Evolutionary conservation across 2,113 vertebrate genomes (phyloP), one percentile per base, ranked within the genome.

Genomic region (Hippoglossus stenolepis): DNA sequence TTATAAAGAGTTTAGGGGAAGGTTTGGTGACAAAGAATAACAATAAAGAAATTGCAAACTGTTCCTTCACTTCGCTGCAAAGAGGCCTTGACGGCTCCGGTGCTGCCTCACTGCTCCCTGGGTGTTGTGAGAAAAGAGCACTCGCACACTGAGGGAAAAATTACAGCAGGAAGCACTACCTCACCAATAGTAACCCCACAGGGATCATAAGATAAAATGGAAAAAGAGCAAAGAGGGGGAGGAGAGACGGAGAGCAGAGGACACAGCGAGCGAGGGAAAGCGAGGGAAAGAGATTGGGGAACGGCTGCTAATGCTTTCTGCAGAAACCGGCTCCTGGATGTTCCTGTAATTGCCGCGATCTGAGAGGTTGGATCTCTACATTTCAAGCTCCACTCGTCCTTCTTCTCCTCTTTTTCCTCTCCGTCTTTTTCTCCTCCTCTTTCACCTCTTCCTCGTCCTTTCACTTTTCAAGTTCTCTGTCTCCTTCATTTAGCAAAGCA

Each of bases 81-180:
- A 11, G 71, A 75, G 81, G 51, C 49, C 83, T 86, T 18, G n/a
- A 75, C 81, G 59, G 85, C 73, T 85, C 83, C 86, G 66, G 75
- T 64, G 77, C 66, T 83, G 65, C 73, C 87, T 90, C 90, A 90
- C 75, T 68, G 82, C 77, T 83, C 87, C 75, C 83, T 17, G 38
- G 83, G 75, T 79, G 69, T 77, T 82, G 67, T 47, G 79, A 78
- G 86, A 82, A 79, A 31, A 79, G 70, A 74, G n/a, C 61, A 11
- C 65, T 79, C 21, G 23, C 43, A 65, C 71, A 53, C 45, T 69
- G 77, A 75, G 90, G 84, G 83, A 75, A 91, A 91, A 88, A 82
- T 85, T 90, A 91, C 58, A 66, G 83, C 90, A 94, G 93, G 92
- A 93, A 91, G 91, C 91, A 63, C 60, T 63, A 91, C 82, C 89